Conservation (phyloP, 1,140 invertebrate species). For the Trichonephila clavata region DNA sequence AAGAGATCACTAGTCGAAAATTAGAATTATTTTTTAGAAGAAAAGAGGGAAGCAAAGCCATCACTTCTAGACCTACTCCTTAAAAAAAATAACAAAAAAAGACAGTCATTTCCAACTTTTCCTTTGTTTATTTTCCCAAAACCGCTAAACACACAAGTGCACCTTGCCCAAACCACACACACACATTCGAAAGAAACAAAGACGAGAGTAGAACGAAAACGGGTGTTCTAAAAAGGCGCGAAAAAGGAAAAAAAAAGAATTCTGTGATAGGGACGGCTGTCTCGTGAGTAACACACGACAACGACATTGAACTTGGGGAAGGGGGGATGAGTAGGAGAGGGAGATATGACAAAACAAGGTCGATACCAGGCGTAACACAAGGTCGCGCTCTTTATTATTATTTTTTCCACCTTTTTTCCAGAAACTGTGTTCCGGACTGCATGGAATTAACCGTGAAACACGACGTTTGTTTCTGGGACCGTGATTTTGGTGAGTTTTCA, state of each 20-base stretch:
- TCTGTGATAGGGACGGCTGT: background rate
- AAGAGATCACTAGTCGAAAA: too few species aligned
- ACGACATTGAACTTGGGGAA: conserved; percentile 22
- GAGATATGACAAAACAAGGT: conserved; percentile 30
- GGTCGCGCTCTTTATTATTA: background rate
- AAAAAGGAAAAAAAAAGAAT: background rate
- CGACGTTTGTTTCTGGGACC: background rate
- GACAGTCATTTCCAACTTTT: too few species aligned
- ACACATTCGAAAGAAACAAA: background rate
- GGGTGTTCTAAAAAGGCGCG: background rate
- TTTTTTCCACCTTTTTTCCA: conserved; percentile 6
- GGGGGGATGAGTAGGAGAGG: background rate
- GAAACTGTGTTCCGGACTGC: background rate
- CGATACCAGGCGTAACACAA: conserved; percentile 5
- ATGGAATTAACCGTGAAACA: background rate
- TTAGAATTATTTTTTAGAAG: too few species aligned
- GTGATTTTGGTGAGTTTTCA: too few species aligned
- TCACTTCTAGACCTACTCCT: too few species aligned
- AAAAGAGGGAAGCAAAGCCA: too few species aligned
- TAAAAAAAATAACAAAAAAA: too few species aligned
- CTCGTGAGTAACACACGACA: conserved; percentile 17
- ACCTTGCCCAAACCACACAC: background rate
- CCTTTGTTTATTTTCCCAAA: background rate
- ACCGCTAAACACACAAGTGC: background rate
- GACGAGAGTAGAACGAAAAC: background rate